phyloP scores from a whole-genome alignment of 2,113 vertebrate genomes.

The Prionailurus viverrinus region DNA sequence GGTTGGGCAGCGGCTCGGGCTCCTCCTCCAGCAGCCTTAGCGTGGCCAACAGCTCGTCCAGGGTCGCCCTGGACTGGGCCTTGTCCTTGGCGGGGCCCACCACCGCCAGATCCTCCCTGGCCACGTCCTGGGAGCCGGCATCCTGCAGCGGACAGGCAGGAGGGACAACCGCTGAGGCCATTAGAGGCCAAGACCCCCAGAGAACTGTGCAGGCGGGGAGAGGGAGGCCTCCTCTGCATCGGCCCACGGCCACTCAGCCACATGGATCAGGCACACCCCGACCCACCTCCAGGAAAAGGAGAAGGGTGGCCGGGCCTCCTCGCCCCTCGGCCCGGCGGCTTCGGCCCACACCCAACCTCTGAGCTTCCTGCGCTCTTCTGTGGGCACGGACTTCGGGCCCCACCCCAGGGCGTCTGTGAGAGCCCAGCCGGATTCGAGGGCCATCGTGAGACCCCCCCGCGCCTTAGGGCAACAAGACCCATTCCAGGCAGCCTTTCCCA shows the following conservation, averaged over 20 bases:
- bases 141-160: constrained; percentile 82
- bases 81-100: constrained; percentile 78
- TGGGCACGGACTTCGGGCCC: rapidly evolving
- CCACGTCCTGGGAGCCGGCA: constrained; percentile 80
- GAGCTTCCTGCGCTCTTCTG: neutral
- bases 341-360: neutral
- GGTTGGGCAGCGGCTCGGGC: constrained; percentile 88
- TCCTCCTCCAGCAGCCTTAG: constrained; percentile 94
- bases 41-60: constrained; percentile 94
- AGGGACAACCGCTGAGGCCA: rapidly evolving
- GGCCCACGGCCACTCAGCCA: rapidly evolving
- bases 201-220: rapidly evolving
- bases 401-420: neutral
- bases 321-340: neutral
- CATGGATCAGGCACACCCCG: rapidly evolving
- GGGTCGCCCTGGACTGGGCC: constrained; percentile 89
- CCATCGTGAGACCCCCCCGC: rapidly evolving
- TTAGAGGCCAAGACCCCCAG: rapidly evolving
- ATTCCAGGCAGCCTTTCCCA: neutral
- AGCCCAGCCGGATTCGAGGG: rapidly evolving
- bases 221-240: neutral
- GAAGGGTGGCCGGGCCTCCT: neutral
- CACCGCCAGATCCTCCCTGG: constrained; percentile 85
- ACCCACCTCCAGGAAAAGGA: neutral
- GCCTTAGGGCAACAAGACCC: rapidly evolving